Conservation (phyloP, 1,140 invertebrate species). For the Leptinotarsa lineolata region DNA sequence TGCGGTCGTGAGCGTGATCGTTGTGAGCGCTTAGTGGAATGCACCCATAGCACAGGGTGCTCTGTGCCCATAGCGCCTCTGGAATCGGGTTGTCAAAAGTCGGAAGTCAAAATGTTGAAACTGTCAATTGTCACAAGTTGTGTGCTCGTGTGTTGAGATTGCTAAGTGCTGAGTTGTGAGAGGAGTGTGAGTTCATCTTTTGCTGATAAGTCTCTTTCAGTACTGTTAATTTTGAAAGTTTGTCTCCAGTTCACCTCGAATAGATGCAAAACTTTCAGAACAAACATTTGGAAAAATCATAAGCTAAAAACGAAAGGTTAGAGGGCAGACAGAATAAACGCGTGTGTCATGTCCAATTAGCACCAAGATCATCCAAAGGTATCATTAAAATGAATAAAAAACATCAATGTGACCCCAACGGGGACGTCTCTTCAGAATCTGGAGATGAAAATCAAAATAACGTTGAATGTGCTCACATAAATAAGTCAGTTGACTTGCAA, state of each 20-base stretch:
- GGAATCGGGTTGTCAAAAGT: no score
- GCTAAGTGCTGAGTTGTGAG: no score
- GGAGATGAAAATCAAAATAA: conserved; percentile 61
- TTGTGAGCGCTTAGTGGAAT: no score
- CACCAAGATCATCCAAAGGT: conserved; percentile 1
- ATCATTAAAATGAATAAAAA: conserved; percentile 65
- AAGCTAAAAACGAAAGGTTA: background rate
- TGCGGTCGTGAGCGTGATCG: no score
- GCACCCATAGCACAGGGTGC: no score
- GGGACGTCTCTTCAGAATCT: conserved; percentile 64
- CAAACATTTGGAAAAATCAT: no score
- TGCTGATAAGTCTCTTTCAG: background rate
- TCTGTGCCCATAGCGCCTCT: no score
- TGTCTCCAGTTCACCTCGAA: background rate
- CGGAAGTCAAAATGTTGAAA: no score
- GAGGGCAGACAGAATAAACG: background rate
- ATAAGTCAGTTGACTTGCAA: conserved; percentile 68
- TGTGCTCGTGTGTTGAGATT: no score
- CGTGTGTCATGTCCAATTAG: conserved; percentile 24
- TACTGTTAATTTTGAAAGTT: background rate
- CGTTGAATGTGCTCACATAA: conserved; percentile 69
- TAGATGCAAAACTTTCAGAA: background rate
- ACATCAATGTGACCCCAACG: conserved; percentile 65
- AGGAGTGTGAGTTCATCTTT: no score
- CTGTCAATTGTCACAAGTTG: no score